These are phyloP conservation scores for Danionella cerebrum DNA, from an alignment of 2,113 vertebrate species.

Conservation along the genomic window DNA sequence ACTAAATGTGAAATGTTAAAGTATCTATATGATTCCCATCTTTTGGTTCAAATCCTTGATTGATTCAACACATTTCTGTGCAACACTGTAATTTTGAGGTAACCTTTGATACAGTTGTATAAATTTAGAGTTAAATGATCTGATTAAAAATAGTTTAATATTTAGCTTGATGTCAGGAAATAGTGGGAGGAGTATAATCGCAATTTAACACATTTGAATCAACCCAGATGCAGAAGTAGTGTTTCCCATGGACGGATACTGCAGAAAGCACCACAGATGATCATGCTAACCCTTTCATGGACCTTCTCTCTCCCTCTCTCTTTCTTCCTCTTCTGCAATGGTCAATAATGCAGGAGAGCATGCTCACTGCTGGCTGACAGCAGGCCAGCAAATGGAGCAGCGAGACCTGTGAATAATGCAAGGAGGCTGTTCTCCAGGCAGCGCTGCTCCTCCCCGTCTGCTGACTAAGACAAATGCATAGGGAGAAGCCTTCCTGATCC, in stretches of 20 bases:
- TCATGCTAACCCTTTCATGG: constrained; percentile 11
- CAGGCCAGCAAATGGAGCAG: constrained; percentile 56
- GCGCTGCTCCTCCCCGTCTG: constrained; percentile 18
- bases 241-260: constrained; percentile 2
- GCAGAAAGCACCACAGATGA: constrained; percentile 3
- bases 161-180: too few relatives aligned
- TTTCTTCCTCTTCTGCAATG: constrained; percentile 26
- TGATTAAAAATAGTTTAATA: too few relatives aligned
- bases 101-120: too few relatives aligned
- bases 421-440: constrained; percentile 26
- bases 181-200: too few relatives aligned
- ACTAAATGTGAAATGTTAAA: too few relatives aligned
- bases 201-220: too few relatives aligned
- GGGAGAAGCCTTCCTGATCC: background rate
- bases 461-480: constrained; percentile 6
- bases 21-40: too few relatives aligned
- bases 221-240: too few relatives aligned
- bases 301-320: background rate
- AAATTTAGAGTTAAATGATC: too few relatives aligned
- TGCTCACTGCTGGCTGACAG: constrained; percentile 57
- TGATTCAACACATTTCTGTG: too few relatives aligned
- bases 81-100: too few relatives aligned
- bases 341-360: constrained; percentile 67
- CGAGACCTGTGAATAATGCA: constrained; percentile 67
- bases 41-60: too few relatives aligned